Evolutionary conservation across 2,797 vertebrate species (phyloP), one percentile per base, ranked within the genome.

Genomic region (Pipistrellus pipistrellus): DNA sequence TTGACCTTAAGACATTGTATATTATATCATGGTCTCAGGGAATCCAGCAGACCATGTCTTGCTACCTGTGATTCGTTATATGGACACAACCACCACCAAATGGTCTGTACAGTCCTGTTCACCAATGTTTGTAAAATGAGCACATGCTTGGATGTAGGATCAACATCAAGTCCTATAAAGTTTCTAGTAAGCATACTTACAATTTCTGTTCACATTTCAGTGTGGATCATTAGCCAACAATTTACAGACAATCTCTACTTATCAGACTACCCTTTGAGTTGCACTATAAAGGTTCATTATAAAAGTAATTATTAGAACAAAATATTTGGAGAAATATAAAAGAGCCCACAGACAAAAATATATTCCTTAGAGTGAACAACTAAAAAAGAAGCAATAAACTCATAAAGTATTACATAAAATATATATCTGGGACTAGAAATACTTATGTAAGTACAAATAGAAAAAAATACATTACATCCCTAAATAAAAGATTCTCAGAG

Each of bases 251-350:
- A 66, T 5, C 30, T 35, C 14, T 78, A 27, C 7, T 57, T 80
- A 55, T 48, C 27, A 72, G 71, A 38, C 7, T 48, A n/a, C 32
- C 17, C 38, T 68, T 48, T 75, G 20, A 27, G 55, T 25, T 48
- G 41, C n/a, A 41, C 73, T 27, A 41, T 32, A 44, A 85, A 48
- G 30, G 12, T 51, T 6, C 53, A 71, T 55, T 71, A 30, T 41
- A 48, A 80, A 90, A 51, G 35, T n/a, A 72, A n/a, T 71, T 17
- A 78, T 10, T 69, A 91, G 18, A 85, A 44, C 8, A 89, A 80
- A 85, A 83, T n/a, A n/a, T 84, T 41, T 69, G 30, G 41, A 46
- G 38, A 72, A 71, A 32, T 38, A 17, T 38, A 80, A 46, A 87
- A 48, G 3, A 69, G 48, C 4, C 41, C 30, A 81, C 8, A 44